phyloP scores from a whole-genome alignment of 23 tunicate species.

The Phallusia fumigata region DNA sequence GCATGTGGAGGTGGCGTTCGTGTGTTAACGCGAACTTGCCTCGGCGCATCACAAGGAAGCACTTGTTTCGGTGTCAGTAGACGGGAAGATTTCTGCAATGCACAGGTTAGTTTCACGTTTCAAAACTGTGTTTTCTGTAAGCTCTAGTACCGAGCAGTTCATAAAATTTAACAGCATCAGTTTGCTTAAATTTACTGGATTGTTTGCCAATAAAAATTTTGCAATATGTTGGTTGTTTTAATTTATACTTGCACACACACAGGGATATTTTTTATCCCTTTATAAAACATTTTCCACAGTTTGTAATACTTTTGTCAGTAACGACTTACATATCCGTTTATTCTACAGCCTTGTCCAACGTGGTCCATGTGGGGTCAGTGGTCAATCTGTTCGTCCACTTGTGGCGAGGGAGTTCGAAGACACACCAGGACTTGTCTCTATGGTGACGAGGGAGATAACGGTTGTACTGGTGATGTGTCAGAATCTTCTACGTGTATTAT shows the following conservation, averaged over 20 bases:
- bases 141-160: too few species aligned
- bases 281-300: too few species aligned
- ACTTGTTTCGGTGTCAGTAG: conserved; percentile 43
- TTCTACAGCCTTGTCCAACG: conserved; percentile 24
- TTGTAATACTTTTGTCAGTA: too few species aligned
- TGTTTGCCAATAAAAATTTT: too few species aligned
- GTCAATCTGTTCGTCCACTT: conserved; percentile 30
- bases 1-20: conserved; percentile 51
- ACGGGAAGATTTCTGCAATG: conserved; percentile 79
- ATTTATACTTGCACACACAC: too few species aligned
- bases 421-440: conserved; percentile 51
- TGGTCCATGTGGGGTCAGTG: conserved; percentile 17
- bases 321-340: too few species aligned
- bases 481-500: conserved; percentile 23
- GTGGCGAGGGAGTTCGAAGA: conserved; percentile 49
- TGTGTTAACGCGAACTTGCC: conserved; percentile 24
- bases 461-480: conserved; percentile 21
- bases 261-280: too few species aligned
- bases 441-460: conserved; percentile 42
- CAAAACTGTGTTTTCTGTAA: too few species aligned
- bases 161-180: too few species aligned
- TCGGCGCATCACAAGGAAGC: conserved; percentile 15
- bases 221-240: too few species aligned
- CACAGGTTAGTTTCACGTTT: conserved; percentile 37
- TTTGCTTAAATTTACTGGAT: too few species aligned